Evolutionary conservation across 2,888 invertebrate genomes (phyloP).

Genomic region (Eupithecia dodoneata): DNA sequence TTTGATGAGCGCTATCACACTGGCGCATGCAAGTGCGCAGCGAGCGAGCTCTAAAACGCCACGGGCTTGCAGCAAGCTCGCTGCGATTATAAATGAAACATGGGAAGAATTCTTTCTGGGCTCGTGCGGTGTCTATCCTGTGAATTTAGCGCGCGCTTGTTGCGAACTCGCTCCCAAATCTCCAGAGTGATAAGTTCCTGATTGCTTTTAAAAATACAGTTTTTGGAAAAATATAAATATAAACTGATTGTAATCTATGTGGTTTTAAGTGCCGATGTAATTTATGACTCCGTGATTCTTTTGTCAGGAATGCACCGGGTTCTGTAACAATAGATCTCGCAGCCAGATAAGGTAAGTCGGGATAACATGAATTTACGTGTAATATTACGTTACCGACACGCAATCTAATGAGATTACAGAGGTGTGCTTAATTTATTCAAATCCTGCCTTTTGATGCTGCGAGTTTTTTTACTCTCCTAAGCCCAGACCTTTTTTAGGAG

Average conservation of each 20-base stretch:
- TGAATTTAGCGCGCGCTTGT: too few relatives aligned
- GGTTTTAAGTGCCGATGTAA: neutral
- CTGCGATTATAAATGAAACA: too few relatives aligned
- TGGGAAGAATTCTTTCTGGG: too few relatives aligned
- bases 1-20: too few relatives aligned
- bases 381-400: slow-evolving; percentile 51
- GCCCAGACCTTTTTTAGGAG: neutral
- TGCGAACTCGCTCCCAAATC: too few relatives aligned
- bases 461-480: neutral
- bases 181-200: too few relatives aligned
- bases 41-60: too few relatives aligned
- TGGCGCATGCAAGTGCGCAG: too few relatives aligned
- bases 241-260: neutral
- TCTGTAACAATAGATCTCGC: slow-evolving; percentile 46
- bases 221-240: neutral
- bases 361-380: slow-evolving; percentile 66
- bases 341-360: slow-evolving; percentile 52
- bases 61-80: too few relatives aligned
- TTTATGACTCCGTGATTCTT: slow-evolving; percentile 2
- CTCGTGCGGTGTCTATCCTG: too few relatives aligned
- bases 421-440: slow-evolving; percentile 47
- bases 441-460: slow-evolving; percentile 25
- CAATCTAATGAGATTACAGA: slow-evolving; percentile 47
- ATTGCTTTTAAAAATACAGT: neutral
- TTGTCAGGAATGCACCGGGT: slow-evolving; percentile 18